A percentile compares a stretch with the other conserved stretches of the same genome.
phyloP scores from a whole-genome alignment of 1,140 invertebrate genomes.

The Venustaconcha ellipsiformis region DNA sequence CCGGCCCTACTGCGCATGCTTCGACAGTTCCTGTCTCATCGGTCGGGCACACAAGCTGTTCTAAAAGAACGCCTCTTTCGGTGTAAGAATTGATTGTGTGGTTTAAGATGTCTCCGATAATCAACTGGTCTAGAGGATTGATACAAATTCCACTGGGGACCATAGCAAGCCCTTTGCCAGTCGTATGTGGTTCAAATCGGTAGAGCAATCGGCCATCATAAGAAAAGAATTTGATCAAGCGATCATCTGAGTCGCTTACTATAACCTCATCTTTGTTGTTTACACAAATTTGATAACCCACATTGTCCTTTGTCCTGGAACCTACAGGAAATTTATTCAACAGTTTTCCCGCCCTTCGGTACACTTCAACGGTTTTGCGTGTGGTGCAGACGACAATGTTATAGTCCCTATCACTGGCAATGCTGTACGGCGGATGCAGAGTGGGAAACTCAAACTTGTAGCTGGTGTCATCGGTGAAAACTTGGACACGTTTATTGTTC shows the following conservation, averaged over 20 bases:
- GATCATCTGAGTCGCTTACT: conserved; percentile 49
- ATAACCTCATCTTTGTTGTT: conserved; percentile 56
- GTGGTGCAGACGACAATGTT: conserved; percentile 51
- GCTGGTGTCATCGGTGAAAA: conserved; percentile 82
- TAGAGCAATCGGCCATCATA: conserved; percentile 48
- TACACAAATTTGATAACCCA: conserved; percentile 47
- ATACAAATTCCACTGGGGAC: conserved; percentile 49
- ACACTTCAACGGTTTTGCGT: conserved; percentile 47
- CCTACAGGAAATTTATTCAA: conserved; percentile 39
- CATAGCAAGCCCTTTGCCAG: conserved; percentile 42
- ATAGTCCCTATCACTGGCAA: conserved; percentile 42
- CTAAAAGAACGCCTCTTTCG: conserved; percentile 47
- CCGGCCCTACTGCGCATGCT: conserved; percentile 55
- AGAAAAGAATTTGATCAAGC: conserved; percentile 48
- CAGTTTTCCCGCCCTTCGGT: conserved; percentile 50
- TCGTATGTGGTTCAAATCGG: conserved; percentile 48
- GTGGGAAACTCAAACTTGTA: conserved; percentile 49
- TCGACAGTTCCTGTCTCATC: conserved; percentile 57
- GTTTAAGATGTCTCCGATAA: conserved; percentile 59
- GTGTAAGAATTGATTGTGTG: conserved; percentile 60
- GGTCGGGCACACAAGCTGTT: conserved; percentile 50
- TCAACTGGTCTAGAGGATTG: conserved; percentile 44
- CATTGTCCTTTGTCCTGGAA: conserved; percentile 14
- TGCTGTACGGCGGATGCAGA: conserved; percentile 41
- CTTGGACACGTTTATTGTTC: conserved; percentile 90